These are phyloP conservation scores for Onychostruthus taczanowskii DNA, from an alignment of 2,113 vertebrate genomes.

Conservation along the genomic window DNA sequence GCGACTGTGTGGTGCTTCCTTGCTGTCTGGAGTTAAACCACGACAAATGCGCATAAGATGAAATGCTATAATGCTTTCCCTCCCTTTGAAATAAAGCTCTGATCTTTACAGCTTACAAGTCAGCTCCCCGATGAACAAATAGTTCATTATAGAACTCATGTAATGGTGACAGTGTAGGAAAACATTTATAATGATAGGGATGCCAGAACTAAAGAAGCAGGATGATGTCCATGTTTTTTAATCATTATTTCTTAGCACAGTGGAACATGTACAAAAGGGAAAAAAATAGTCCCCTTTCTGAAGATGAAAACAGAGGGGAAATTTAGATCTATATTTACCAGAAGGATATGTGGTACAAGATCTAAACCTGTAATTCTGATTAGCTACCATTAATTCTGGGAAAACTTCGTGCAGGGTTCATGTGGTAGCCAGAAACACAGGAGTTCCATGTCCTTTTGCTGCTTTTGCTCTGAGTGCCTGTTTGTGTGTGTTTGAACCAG, in stretches of 20 bases:
- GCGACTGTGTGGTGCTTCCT: neutral
- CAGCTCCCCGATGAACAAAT: constrained; percentile 25
- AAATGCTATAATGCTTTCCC: constrained; percentile 27
- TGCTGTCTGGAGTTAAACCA: neutral
- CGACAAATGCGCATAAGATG: neutral
- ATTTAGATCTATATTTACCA: neutral
- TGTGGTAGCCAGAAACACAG: neutral
- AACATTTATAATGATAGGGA: constrained; percentile 9
- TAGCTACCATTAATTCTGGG: neutral
- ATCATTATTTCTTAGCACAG: neutral
- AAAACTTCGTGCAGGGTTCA: neutral
- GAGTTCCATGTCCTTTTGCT: neutral
- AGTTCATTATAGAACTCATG: neutral
- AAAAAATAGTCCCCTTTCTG: neutral
- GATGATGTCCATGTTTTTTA: neutral
- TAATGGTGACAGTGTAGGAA: neutral
- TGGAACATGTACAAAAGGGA: neutral
- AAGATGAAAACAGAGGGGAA: neutral
- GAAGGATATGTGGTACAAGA: neutral
- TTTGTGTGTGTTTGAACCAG: neutral
- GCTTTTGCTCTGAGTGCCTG: neutral
- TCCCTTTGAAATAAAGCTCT: constrained; percentile 54
- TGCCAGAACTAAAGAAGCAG: neutral
- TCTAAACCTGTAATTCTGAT: neutral
- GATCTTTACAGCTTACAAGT: constrained; percentile 36